A percentile compares a stretch with the other conserved stretches of the same genome.
phyloP scores from a whole-genome alignment of 1,140 invertebrate genomes.

The Hyphantria cunea region DNA sequence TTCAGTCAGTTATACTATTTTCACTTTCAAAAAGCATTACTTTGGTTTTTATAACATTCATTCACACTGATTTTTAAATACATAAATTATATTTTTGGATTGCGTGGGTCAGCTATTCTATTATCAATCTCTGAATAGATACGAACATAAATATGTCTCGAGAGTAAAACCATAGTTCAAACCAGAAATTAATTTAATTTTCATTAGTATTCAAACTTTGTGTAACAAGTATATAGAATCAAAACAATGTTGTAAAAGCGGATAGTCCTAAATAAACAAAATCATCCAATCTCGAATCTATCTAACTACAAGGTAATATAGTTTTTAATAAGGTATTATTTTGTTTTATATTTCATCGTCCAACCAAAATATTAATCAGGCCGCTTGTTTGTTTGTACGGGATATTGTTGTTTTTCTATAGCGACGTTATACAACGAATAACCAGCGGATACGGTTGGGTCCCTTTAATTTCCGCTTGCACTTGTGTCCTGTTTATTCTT shows the following conservation, averaged over 20 bases:
- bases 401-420: constrained; percentile 37
- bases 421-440: constrained; percentile 22
- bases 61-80: too few species aligned
- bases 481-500: constrained; percentile 42
- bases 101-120: too few species aligned
- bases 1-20: too few species aligned
- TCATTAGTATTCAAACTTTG: too few species aligned
- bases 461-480: constrained; percentile 47
- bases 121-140: too few species aligned
- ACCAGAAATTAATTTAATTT: too few species aligned
- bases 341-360: constrained; percentile 16
- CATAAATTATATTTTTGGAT: too few species aligned
- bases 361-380: constrained; percentile 28
- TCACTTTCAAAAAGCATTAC: too few species aligned
- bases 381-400: constrained; percentile 21
- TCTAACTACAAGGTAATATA: neutral
- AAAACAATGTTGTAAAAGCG: neutral
- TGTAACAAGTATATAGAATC: too few species aligned
- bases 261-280: neutral
- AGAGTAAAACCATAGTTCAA: too few species aligned
- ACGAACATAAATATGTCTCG: too few species aligned
- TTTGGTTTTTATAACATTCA: too few species aligned
- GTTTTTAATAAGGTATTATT: constrained; percentile 11
- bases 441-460: constrained; percentile 32
- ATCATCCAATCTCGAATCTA: neutral